Evolutionary conservation across 37 sponge, comb jelly and placozoan genomes (phyloP), one percentile per base, ranked within the genome.

Genomic region (Bolinopsis microptera): DNA sequence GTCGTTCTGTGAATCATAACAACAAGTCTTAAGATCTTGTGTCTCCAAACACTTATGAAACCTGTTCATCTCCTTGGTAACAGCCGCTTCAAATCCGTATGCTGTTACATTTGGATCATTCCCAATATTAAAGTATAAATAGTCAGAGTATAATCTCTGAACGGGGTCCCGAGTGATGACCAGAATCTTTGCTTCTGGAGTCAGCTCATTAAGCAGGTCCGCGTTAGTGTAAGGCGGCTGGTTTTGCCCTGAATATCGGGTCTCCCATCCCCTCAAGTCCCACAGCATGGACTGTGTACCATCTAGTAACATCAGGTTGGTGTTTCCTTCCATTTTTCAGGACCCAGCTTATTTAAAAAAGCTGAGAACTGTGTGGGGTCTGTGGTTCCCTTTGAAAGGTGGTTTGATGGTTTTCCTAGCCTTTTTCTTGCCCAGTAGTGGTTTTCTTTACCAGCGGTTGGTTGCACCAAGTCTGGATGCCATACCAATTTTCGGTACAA

Each of bases 151-250:
- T 24, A 86, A 25, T 41, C 90, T 18, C 26, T 18, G 8, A 26
- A 86, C 90, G 1, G 90, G 90, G 26, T 86, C 48, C 27, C 90
- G 24, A 8, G 36, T 39, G 5, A 86, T 86, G 26, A 39, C 61
- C 26, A 86, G 34, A 2, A 86, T 40, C 61, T 86, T 86, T 5
- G 61, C 90, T 26, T 30, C 90, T 40, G 90, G 90, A 33, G 48
- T 86, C 5, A 86, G 3, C 13, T 2, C 24, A 27, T 24, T 0
- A 0, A 86, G 32, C 61, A 86, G 30, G 3, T 86, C 61, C 25
- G 48, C 90, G 61, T 86, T 41, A 24, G 40, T n/a, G 90, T 86
- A 86, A 41, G 90, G 90, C 2, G 90, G 90, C 8, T 1, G 41
- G 3, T 39, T 3, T n/a, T 13, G 0, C 1, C 61, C 25, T 8